Conservation (phyloP, 2,113 vertebrate species). For the Sinocyclocheilus anophthalmus region DNA sequence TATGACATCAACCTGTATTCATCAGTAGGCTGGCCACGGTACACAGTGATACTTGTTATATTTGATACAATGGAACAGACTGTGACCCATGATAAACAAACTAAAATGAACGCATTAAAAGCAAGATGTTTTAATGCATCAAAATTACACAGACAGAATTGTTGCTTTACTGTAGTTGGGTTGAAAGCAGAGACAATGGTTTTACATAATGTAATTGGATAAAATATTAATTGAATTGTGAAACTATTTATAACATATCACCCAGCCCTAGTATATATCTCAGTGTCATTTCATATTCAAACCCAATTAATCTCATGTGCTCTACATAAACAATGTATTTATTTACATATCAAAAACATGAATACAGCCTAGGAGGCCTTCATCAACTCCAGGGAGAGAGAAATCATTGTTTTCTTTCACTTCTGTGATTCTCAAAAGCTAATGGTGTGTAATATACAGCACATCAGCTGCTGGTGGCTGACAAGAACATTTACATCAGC, state of each 20-base stretch:
- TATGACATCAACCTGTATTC: too few relatives aligned
- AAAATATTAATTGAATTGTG: background rate
- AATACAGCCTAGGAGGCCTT: conserved; percentile 8
- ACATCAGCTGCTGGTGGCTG: background rate
- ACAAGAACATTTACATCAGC: background rate
- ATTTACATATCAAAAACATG: conserved; percentile 33
- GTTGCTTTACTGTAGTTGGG: background rate
- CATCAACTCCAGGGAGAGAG: background rate
- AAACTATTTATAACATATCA: background rate
- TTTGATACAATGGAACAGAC: background rate
- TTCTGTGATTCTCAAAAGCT: background rate
- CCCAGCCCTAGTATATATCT: background rate
- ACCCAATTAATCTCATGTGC: background rate
- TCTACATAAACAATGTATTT: conserved; percentile 14
- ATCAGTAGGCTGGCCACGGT: background rate
- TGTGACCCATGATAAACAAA: background rate
- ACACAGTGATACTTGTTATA: background rate
- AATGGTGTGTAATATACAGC: background rate
- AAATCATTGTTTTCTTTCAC: background rate
- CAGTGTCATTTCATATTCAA: conserved; percentile 13
- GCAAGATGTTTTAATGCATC: background rate
- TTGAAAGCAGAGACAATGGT: background rate
- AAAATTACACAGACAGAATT: background rate
- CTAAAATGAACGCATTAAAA: background rate
- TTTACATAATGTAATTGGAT: background rate